A percentile compares a stretch with the other conserved stretches of the same genome.
These are phyloP conservation scores for Bombus difficillimus DNA, from an alignment of 1,140 invertebrate species.

Conservation along the genomic window DNA sequence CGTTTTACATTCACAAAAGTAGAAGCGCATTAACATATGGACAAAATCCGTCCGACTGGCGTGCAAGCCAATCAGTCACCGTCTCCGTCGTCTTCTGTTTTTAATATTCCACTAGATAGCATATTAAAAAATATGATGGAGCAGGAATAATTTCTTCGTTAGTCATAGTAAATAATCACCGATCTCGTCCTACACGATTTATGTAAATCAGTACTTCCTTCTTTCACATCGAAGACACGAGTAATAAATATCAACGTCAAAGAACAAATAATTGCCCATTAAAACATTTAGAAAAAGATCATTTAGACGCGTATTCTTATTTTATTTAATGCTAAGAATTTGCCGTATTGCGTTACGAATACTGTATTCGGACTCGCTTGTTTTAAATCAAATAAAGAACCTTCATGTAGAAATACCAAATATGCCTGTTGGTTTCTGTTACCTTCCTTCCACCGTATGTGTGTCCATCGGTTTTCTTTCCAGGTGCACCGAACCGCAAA, in stretches of 20 bases:
- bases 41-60: not conserved
- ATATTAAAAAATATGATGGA: conserved; percentile 3
- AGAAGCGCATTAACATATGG: not conserved
- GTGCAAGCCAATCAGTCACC: not conserved
- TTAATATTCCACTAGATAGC: not conserved
- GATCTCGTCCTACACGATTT: not conserved
- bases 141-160: not conserved
- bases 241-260: not conserved
- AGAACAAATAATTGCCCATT: not conserved
- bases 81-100: not conserved
- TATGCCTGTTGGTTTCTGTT: not conserved
- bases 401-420: not conserved
- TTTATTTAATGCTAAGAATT: too few species aligned
- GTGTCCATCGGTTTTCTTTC: conserved; percentile 41
- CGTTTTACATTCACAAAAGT: not conserved
- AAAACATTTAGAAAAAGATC: not conserved
- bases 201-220: not conserved
- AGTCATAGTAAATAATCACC: not conserved
- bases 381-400: not conserved
- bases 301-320: not conserved
- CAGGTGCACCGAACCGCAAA: conserved; percentile 64
- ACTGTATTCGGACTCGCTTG: not conserved
- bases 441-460: conserved; percentile 24
- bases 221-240: not conserved
- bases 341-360: not conserved